These are phyloP conservation scores for Anadara kagoshimensis DNA, from an alignment of 1,140 invertebrate genomes.

Conservation along the genomic window DNA sequence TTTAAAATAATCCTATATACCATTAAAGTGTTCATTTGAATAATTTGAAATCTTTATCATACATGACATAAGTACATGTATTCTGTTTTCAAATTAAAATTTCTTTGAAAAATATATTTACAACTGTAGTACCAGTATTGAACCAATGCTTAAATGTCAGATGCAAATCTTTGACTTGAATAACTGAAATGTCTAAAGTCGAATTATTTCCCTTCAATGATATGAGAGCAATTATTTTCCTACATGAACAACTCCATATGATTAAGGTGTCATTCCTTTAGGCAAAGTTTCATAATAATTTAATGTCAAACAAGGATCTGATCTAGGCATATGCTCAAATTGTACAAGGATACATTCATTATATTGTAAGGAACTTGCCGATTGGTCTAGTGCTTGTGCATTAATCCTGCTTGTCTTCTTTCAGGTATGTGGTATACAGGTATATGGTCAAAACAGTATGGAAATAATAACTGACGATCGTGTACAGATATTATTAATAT, in stretches of 20 bases:
- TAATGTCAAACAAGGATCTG: too few relatives aligned
- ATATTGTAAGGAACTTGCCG: too few relatives aligned
- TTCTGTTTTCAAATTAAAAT: slow-evolving; percentile 7
- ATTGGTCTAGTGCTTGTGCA: too few relatives aligned
- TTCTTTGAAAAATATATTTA: slow-evolving; percentile 9
- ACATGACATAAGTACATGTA: too few relatives aligned
- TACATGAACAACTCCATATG: slow-evolving; percentile 4
- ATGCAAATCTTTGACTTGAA: slow-evolving; percentile 8
- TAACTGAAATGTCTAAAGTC: slow-evolving; percentile 11
- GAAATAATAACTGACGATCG: too few relatives aligned
- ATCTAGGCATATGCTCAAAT: too few relatives aligned
- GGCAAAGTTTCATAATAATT: slow-evolving; percentile 2
- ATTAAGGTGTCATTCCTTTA: slow-evolving; percentile 8
- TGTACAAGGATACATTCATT: too few relatives aligned
- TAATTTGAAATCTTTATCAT: slow-evolving; percentile 5
- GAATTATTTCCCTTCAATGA: slow-evolving; percentile 11
- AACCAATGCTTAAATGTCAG: slow-evolving; percentile 8
- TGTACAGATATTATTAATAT: too few relatives aligned
- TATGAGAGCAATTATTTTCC: slow-evolving; percentile 11
- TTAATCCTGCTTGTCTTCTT: too few relatives aligned
- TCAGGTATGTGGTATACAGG: too few relatives aligned
- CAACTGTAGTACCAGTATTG: slow-evolving; percentile 10
- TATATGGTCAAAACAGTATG: too few relatives aligned
- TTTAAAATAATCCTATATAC: slow-evolving; percentile 8
- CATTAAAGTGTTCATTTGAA: slow-evolving; percentile 9